These are phyloP conservation scores for Drosophila paranaensis DNA, from an alignment of 2,888 invertebrate genomes.

Conservation along the genomic window DNA sequence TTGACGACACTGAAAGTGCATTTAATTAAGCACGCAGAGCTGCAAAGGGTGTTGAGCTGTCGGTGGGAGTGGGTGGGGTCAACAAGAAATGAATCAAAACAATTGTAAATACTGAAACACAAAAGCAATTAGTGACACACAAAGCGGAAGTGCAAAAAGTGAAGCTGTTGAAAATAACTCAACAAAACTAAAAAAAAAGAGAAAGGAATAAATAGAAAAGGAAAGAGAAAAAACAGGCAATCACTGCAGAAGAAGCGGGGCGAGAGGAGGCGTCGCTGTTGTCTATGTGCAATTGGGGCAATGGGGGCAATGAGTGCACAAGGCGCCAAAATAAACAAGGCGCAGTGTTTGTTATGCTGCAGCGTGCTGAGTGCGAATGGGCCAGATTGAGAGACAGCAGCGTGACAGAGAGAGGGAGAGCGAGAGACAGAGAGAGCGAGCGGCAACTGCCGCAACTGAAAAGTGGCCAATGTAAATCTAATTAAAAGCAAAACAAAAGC, in stretches of 20 bases:
- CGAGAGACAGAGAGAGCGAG: background rate
- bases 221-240: slow-evolving; percentile 31
- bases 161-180: slow-evolving; percentile 78
- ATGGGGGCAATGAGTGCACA: slow-evolving; percentile 45
- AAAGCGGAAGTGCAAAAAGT: slow-evolving; percentile 81
- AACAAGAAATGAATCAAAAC: slow-evolving; percentile 80
- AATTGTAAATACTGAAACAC: slow-evolving; percentile 81
- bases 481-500: slow-evolving; percentile 81
- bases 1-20: slow-evolving; percentile 74
- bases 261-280: background rate
- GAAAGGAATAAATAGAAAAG: slow-evolving; percentile 14
- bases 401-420: background rate
- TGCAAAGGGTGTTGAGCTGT: background rate
- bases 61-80: background rate
- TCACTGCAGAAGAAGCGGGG: slow-evolving; percentile 13
- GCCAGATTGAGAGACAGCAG: background rate
- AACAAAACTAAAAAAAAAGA: slow-evolving; percentile 38
- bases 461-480: slow-evolving; percentile 82
- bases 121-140: slow-evolving; percentile 81
- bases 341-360: slow-evolving; percentile 70
- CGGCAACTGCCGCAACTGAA: slow-evolving; percentile 69
- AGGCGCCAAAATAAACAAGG: slow-evolving; percentile 79
- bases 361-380: slow-evolving; percentile 40
- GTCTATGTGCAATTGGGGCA: slow-evolving; percentile 37
- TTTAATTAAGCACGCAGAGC: slow-evolving; percentile 72